Base-by-base conservation (phyloP, 2,888 invertebrate species). In the Chydorus sphaericus region DNA sequence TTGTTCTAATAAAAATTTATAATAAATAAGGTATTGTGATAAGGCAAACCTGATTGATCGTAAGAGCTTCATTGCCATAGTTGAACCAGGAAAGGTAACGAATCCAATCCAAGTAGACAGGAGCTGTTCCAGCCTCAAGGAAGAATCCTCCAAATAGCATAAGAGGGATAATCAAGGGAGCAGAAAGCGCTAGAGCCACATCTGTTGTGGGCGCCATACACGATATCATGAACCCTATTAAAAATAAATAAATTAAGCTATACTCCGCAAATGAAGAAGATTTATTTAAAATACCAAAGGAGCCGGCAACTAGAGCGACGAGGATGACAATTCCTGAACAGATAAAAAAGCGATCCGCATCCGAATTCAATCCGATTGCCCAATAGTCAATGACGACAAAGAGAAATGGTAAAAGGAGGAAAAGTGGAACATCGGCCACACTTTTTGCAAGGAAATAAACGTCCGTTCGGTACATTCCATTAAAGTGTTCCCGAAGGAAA, bases 131-230 rank as follows among this genome's bases (percentile, higher is more conserved):
- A 23, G 85, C 81, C 68, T 94, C 94, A 39, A 96, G 75, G 72
- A 93, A 93, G 75, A 91, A 93, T 44, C 96, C 96, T 58, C 94
- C 94, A 68, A 97, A 96, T 18, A 97, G 73, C 71, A 96, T 75
- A 69, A 94, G 85, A 0, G 96, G 94, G 59, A 96, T 88, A 62
- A 94, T 83, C 58, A 93, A 77, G 4, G 94, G 89, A 1, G 94
- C 91, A 0, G 91, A 89, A 55, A 96, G 77, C 0, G 92, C 86
- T 1, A 93, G 74, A 0, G 93, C 93, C 79, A 93, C 85, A 48
- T 86, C 84, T 4, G 88, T 80, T 59, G 82, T 84, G 59, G 79
- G 81, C 63, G 90, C 85, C 0, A 85, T 74, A 62, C 92, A 90
- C 0, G 94, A 93, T 66, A 94, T 83, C 62, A 93, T 73, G 70